A percentile compares a stretch with the other conserved stretches of the same genome.
These are phyloP conservation scores for Psilanteris sp. DNA, from an alignment of 1,140 invertebrate genomes.

Conservation along the genomic window DNA sequence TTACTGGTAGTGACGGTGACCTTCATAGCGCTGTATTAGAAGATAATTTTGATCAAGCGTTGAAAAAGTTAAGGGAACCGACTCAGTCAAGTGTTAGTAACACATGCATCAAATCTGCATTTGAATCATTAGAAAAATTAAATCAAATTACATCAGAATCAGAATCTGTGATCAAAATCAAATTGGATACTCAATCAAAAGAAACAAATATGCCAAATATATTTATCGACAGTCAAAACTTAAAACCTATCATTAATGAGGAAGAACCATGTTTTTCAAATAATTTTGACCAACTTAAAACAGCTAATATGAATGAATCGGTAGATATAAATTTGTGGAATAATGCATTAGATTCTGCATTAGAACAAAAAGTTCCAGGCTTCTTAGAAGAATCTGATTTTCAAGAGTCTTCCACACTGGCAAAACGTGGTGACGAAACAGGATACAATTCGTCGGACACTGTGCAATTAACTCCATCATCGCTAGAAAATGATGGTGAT, in stretches of 20 bases:
- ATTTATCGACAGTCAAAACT: conserved; percentile 33
- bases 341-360: conserved; percentile 67
- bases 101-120: conserved; percentile 28
- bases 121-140: conserved; percentile 39
- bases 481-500: conserved; percentile 65
- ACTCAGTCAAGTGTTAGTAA: conserved; percentile 29
- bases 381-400: conserved; percentile 67
- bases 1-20: conserved; percentile 82
- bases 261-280: conserved; percentile 58
- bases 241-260: conserved; percentile 2
- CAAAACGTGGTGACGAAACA: conserved; percentile 42
- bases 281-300: conserved; percentile 52
- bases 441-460: conserved; percentile 59
- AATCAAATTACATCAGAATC: conserved; percentile 21
- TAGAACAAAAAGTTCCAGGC: conserved; percentile 69
- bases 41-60: conserved; percentile 81
- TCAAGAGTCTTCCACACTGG: conserved; percentile 38
- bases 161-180: conserved; percentile 47
- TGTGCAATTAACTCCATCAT: conserved; percentile 65
- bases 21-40: conserved; percentile 78
- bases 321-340: conserved; percentile 74
- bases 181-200: conserved; percentile 62
- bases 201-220: conserved; percentile 56
- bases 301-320: conserved; percentile 19
- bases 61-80: conserved; percentile 79